Conservation (phyloP, 2,888 invertebrate genomes). For the Ariolimax columbianus region DNA sequence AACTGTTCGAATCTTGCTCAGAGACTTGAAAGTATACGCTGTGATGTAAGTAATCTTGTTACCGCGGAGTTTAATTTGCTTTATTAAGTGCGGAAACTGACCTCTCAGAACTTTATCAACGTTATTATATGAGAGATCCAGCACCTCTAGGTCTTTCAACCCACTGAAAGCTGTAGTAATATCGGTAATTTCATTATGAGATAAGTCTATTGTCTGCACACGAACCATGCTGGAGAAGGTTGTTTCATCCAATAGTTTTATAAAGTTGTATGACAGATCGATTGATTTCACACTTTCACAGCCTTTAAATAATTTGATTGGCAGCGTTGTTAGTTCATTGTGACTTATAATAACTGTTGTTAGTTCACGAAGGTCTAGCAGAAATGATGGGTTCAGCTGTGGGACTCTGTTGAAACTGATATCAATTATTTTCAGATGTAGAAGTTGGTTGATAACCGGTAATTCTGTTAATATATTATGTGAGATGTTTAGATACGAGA, state of each 20-base stretch:
- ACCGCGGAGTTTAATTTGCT: constrained; percentile 61
- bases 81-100: constrained; percentile 60
- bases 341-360: constrained; percentile 53
- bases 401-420: constrained; percentile 58
- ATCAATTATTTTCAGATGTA: constrained; percentile 51
- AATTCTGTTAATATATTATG: constrained; percentile 48
- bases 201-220: constrained; percentile 58
- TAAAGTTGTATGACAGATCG: constrained; percentile 59
- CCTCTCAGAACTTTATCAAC: constrained; percentile 54
- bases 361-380: constrained; percentile 56
- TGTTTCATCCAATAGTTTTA: constrained; percentile 30
- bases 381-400: constrained; percentile 51
- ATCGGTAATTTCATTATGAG: constrained; percentile 46
- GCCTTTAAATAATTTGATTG: constrained; percentile 58
- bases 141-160: constrained; percentile 10
- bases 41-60: constrained; percentile 62
- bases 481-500: constrained; percentile 51
- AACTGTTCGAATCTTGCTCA: constrained; percentile 58
- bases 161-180: constrained; percentile 51
- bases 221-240: constrained; percentile 54
- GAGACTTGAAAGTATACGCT: constrained; percentile 62
- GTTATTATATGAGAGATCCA: constrained; percentile 59
- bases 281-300: constrained; percentile 57
- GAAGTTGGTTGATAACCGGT: constrained; percentile 18
- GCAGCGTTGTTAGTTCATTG: constrained; percentile 57